These are phyloP conservation scores for Chrysomela aeneicollis DNA, from an alignment of 2,888 invertebrate genomes.

Conservation along the genomic window DNA sequence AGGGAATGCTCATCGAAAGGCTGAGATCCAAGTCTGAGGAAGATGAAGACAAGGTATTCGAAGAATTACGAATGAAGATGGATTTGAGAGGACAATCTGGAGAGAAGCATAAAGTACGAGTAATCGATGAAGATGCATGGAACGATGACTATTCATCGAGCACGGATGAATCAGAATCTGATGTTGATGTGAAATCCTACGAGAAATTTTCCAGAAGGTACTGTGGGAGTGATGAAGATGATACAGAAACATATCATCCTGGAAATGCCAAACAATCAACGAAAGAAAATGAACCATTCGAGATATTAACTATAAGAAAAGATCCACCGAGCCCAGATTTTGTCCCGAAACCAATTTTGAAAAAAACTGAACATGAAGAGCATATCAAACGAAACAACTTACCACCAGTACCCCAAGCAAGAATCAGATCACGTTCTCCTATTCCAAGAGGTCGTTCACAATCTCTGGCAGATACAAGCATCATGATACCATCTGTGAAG, in stretches of 20 bases:
- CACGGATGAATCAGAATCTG: slow-evolving; percentile 53
- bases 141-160: slow-evolving; percentile 59
- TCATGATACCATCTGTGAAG: slow-evolving; percentile 13
- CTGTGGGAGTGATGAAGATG: slow-evolving; percentile 58
- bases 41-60: slow-evolving; percentile 56
- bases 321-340: slow-evolving; percentile 76
- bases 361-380: slow-evolving; percentile 58
- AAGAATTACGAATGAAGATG: slow-evolving; percentile 55
- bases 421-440: slow-evolving; percentile 41
- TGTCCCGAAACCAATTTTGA: slow-evolving; percentile 81
- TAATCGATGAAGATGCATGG: slow-evolving; percentile 61
- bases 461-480: slow-evolving; percentile 33
- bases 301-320: slow-evolving; percentile 67
- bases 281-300: slow-evolving; percentile 62
- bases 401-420: slow-evolving; percentile 32
- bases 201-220: slow-evolving; percentile 25
- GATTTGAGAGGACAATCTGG: slow-evolving; percentile 39
- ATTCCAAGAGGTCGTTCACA: slow-evolving; percentile 36
- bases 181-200: slow-evolving; percentile 43
- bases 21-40: slow-evolving; percentile 58
- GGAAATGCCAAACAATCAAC: slow-evolving; percentile 62
- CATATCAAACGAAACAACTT: slow-evolving; percentile 21
- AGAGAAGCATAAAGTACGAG: slow-evolving; percentile 51
- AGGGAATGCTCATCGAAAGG: slow-evolving; percentile 47
- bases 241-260: slow-evolving; percentile 75